A percentile compares a stretch with the other conserved stretches of the same genome.
phyloP scores from a whole-genome alignment of 2,113 vertebrate species.

The Menura novaehollandiae region DNA sequence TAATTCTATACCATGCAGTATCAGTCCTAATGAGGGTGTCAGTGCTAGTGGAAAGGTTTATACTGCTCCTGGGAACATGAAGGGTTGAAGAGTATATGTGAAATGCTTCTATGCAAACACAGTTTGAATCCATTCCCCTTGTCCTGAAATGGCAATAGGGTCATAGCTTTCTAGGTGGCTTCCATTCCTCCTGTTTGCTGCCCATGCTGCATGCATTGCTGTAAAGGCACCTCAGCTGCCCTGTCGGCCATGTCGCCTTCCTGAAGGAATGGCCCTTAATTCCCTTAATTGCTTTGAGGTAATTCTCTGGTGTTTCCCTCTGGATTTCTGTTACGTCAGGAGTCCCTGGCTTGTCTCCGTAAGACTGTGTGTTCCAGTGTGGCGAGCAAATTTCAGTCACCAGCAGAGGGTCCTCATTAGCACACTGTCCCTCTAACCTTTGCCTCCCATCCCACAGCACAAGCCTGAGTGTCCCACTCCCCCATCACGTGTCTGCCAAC shows the following conservation, averaged over 20 bases:
- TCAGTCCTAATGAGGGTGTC: background rate
- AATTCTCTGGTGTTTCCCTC: background rate
- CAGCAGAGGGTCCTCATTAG: background rate
- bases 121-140: background rate
- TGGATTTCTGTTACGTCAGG: background rate
- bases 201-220: background rate
- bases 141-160: background rate
- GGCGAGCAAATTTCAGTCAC: background rate
- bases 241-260: background rate
- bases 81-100: background rate
- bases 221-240: background rate
- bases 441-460: background rate
- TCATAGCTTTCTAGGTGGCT: background rate
- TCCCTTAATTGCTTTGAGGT: background rate
- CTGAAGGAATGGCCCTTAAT: background rate
- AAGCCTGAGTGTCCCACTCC: background rate
- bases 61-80: fast-evolving
- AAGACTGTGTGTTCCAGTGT: background rate
- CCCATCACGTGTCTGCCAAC: background rate
- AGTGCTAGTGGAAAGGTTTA: background rate
- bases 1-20: background rate
- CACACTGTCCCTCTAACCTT: background rate
- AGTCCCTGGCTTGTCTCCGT: background rate
- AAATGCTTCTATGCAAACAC: background rate
- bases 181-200: background rate